Evolutionary conservation across 2,888 invertebrate species (phyloP).

Genomic region (Agonum fuliginosum): DNA sequence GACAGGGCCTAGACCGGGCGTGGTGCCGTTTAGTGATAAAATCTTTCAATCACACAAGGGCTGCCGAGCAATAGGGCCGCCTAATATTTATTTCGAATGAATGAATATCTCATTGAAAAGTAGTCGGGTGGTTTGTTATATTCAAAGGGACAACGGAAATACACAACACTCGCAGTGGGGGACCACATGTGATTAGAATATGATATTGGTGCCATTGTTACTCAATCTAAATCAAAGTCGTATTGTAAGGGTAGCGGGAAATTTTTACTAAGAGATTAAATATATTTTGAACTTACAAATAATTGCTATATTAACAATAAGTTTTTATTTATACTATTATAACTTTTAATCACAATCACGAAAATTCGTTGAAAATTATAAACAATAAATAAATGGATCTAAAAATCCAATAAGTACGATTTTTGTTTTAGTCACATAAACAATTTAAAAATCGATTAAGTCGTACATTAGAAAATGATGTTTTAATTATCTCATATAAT

Average conservation of each 20-base stretch:
- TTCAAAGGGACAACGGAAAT: conserved; percentile 8
- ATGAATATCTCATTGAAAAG: conserved; percentile 33
- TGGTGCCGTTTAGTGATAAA: conserved; percentile 23
- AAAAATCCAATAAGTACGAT: no score
- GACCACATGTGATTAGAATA: conserved; percentile 2
- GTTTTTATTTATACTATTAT: no score
- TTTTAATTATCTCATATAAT: no score
- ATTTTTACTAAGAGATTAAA: not conserved
- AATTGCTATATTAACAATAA: not conserved
- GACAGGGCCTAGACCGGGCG: no score
- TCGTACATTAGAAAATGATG: no score
- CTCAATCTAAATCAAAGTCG: conserved; percentile 7
- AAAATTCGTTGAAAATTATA: no score
- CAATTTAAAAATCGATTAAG: no score
- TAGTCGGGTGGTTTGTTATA: conserved; percentile 23
- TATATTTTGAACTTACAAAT: not conserved
- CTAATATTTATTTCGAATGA: conserved; percentile 44
- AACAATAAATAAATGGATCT: no score
- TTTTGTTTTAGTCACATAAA: no score
- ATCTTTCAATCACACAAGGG: conserved; percentile 36
- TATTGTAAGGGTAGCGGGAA: not conserved
- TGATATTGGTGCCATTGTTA: conserved; percentile 7
- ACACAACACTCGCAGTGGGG: not conserved
- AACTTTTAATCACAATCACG: no score
- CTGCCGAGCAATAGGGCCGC: conserved; percentile 24